Evolutionary conservation across 1,140 invertebrate genomes (phyloP).

Genomic region (Asobara japonica): DNA sequence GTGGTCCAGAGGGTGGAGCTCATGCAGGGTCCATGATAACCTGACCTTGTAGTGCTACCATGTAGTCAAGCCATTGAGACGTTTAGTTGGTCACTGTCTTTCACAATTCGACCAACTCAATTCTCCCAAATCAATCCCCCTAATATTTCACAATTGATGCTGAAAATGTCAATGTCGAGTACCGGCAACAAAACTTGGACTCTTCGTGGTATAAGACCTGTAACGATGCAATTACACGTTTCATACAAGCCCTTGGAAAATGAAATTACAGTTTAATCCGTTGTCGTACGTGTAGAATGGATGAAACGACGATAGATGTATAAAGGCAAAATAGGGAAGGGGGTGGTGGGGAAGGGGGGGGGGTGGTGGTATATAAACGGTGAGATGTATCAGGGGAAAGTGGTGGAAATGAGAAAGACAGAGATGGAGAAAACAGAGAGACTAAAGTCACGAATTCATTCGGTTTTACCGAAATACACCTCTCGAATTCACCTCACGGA

Average conservation of each 20-base stretch:
- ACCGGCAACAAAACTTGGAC: neutral
- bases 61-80: too few relatives aligned
- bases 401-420: neutral
- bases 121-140: too few relatives aligned
- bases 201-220: slow-evolving; percentile 42
- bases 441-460: neutral
- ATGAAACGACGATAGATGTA: neutral
- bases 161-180: too few relatives aligned
- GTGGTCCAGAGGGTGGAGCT: too few relatives aligned
- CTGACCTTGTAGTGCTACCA: too few relatives aligned
- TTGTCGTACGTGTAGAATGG: neutral
- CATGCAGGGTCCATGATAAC: too few relatives aligned
- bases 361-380: neutral
- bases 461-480: neutral
- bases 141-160: too few relatives aligned
- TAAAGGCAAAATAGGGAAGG: neutral
- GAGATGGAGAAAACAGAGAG: neutral
- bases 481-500: slow-evolving; percentile 19
- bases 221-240: slow-evolving; percentile 64
- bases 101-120: too few relatives aligned
- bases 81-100: too few relatives aligned
- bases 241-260: slow-evolving; percentile 55
- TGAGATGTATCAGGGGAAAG: neutral
- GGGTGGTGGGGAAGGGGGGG: neutral
- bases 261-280: slow-evolving; percentile 64